Base-by-base conservation (phyloP, 2,113 vertebrate species). In the Vidua macroura region DNA sequence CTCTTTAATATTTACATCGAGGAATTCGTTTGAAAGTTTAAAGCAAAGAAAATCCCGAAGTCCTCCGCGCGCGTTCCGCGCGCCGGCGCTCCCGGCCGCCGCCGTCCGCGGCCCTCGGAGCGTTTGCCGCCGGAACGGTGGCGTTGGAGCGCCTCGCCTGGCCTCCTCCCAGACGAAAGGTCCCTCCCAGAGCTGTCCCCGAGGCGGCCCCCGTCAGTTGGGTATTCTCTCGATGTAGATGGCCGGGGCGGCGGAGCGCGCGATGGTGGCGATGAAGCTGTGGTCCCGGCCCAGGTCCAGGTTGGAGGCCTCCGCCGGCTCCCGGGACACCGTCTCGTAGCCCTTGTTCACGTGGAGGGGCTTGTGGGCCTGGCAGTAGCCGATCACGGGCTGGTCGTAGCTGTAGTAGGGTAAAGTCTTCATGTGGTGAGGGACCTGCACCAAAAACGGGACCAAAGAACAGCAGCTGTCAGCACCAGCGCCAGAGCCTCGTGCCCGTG, bases 151-250 rank as follows among this genome's bases (percentile, higher is more conserved):
- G 17, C 68, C 55, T 51, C 7, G 79, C 69, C 53, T 5, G 83
- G 43, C 31, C 51, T 90, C 72, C 62, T 68, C 74, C 49, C 60
- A 31, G 84, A 31, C 20, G 39, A 72, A 94, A 83, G 83, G 77
- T 92, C 84, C 58, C 69, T 44, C 82, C 78, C 59, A 4, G 72
- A 68, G 88, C 78, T 14, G 68, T 23, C 35, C 67, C 56, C n/a
- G 68, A 59, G 59, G 67, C 0, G 8, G 60, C 22, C 81, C 62
- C 20, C 0, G 8, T 83, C 94, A 98, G 97, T 98, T 98, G 96
- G 98, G 97, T 98, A 98, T 98, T 89, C 98, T 98, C 88, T 98
- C 98, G 31, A 98, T 98, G 93, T 98, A 98, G 56, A 98, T 98
- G 97, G 98, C 75, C 2, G 98, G 98, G 5, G 98, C 98, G 6